These are phyloP conservation scores for Pituophis catenifer DNA, from an alignment of 2,113 vertebrate genomes.

Conservation along the genomic window DNA sequence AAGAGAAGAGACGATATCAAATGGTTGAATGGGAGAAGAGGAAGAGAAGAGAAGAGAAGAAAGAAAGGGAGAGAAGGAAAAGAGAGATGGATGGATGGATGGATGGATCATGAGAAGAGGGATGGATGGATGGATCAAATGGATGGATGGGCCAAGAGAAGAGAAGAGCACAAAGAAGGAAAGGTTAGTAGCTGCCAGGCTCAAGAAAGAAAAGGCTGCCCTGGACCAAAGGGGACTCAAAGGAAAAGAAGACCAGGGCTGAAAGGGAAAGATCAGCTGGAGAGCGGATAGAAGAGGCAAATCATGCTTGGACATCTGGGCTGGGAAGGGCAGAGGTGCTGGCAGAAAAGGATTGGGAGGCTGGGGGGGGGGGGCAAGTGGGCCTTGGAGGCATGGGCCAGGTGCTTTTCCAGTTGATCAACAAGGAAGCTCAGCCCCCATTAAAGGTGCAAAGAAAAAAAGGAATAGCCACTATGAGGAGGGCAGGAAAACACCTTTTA, in stretches of 20 bases:
- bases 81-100: background rate
- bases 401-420: background rate
- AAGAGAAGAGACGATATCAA: no score
- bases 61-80: background rate
- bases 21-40: no score
- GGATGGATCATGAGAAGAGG: no score
- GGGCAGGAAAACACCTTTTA: no score
- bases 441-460: no score
- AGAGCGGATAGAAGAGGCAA: background rate
- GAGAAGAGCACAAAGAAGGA: background rate
- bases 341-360: background rate
- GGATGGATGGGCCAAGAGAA: background rate
- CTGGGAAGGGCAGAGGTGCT: background rate
- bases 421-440: no score
- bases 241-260: background rate
- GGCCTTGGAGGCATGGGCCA: no score
- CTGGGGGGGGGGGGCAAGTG: no score
- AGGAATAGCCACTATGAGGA: no score
- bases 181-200: background rate
- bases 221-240: background rate
- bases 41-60: background rate
- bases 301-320: background rate
- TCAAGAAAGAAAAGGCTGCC: background rate
- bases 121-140: background rate
- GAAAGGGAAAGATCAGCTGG: background rate